These are phyloP conservation scores for Drosophila mercatorum DNA, from an alignment of 2,888 invertebrate genomes.

Conservation along the genomic window DNA sequence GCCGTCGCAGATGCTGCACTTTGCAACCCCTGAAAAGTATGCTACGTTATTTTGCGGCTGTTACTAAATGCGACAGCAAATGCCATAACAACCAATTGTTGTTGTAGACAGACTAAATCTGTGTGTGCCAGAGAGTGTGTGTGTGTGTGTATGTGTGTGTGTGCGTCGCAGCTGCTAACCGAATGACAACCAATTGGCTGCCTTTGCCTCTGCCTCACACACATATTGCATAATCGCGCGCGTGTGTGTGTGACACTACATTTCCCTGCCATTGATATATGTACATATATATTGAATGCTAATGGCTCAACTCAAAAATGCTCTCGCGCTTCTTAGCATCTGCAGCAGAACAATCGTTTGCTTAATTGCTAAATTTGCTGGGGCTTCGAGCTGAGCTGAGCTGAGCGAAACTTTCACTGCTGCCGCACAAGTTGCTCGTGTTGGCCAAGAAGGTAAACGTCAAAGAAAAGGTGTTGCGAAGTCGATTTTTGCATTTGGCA, in stretches of 20 bases:
- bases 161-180: slow-evolving; percentile 60
- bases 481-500: slow-evolving; percentile 62
- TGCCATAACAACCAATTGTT: slow-evolving; percentile 72
- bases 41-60: slow-evolving; percentile 65
- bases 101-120: neutral
- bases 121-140: neutral
- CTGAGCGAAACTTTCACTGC: slow-evolving; percentile 52
- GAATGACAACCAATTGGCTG: slow-evolving; percentile 71
- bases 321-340: slow-evolving; percentile 32
- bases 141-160: neutral
- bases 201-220: slow-evolving; percentile 26
- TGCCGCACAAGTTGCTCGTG: slow-evolving; percentile 33
- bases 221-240: slow-evolving; percentile 44
- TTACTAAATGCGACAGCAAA: slow-evolving; percentile 64
- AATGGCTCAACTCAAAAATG: slow-evolving; percentile 7
- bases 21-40: slow-evolving; percentile 78
- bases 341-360: slow-evolving; percentile 39
- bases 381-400: slow-evolving; percentile 39
- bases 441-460: slow-evolving; percentile 39
- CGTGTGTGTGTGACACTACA: slow-evolving; percentile 22
- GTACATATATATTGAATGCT: slow-evolving; percentile 8
- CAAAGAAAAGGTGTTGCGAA: slow-evolving; percentile 52
- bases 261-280: slow-evolving; percentile 28
- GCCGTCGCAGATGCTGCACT: slow-evolving; percentile 49
- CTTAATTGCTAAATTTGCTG: slow-evolving; percentile 56